These are phyloP conservation scores for Hymenopus coronatus DNA, from an alignment of 2,888 invertebrate species.

Conservation along the genomic window DNA sequence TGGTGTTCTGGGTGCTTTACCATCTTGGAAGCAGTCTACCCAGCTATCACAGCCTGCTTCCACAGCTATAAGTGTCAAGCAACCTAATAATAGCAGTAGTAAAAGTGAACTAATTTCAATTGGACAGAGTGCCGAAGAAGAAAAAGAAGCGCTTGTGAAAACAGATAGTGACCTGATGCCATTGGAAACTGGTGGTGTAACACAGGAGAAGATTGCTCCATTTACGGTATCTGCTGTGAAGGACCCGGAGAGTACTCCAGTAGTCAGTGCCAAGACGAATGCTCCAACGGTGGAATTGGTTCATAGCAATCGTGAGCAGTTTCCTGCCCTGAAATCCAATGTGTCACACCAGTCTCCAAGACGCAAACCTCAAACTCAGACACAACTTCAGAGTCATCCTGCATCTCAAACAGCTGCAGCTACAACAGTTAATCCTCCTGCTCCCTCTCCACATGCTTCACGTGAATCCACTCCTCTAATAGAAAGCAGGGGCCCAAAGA, in stretches of 20 bases:
- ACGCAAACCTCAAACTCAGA: background rate
- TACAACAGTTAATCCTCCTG: background rate
- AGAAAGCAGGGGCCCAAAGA: background rate
- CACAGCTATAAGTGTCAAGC: slow-evolving; percentile 16
- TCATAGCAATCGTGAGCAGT: slow-evolving; percentile 14
- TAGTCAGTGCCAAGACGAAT: slow-evolving; percentile 28
- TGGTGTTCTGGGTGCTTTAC: background rate
- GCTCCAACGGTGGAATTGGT: slow-evolving; percentile 22
- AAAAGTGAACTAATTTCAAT: slow-evolving; percentile 12
- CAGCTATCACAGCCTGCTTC: slow-evolving; percentile 1
- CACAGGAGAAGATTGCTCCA: background rate
- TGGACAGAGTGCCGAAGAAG: background rate
- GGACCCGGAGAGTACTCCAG: slow-evolving; percentile 21
- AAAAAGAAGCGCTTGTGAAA: background rate
- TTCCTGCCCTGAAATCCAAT: slow-evolving; percentile 21
- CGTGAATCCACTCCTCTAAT: background rate
- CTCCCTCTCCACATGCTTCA: background rate
- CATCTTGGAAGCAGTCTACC: slow-evolving; percentile 18
- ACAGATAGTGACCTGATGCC: background rate
- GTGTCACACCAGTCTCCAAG: slow-evolving; percentile 2
- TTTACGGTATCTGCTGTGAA: background rate
- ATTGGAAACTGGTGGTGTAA: background rate
- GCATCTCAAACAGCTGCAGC: background rate
- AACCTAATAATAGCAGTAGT: slow-evolving; percentile 11
- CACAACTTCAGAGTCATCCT: background rate